Evolutionary conservation across 1,140 invertebrate genomes (phyloP).

Genomic region (Plectus sambesii): DNA sequence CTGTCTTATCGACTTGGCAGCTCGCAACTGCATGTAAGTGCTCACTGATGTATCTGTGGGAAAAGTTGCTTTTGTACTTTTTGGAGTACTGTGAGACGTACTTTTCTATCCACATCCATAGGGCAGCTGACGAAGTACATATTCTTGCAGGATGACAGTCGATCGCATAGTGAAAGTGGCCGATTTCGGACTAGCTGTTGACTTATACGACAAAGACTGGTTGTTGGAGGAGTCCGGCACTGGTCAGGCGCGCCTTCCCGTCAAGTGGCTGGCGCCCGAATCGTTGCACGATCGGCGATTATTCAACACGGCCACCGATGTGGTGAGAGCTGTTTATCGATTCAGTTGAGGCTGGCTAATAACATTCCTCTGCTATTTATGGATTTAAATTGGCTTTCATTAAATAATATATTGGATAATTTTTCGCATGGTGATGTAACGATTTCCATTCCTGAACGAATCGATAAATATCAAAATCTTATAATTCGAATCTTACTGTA

Average conservation of each 20-base stretch:
- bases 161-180: slow-evolving; percentile 40
- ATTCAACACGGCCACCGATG: slow-evolving; percentile 42
- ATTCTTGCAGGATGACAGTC: slow-evolving; percentile 38
- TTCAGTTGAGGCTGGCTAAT: too few relatives aligned
- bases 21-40: slow-evolving; percentile 64
- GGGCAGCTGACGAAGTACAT: slow-evolving; percentile 6
- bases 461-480: too few relatives aligned
- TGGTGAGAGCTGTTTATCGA: slow-evolving; percentile 47
- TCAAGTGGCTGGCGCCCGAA: slow-evolving; percentile 49
- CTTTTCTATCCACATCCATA: slow-evolving; percentile 13
- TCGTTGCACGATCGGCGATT: slow-evolving; percentile 38
- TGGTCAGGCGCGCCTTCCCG: slow-evolving; percentile 24
- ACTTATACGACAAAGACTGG: slow-evolving; percentile 42
- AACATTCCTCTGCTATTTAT: slow-evolving; percentile 8
- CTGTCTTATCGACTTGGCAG: slow-evolving; percentile 79
- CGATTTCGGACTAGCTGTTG: slow-evolving; percentile 44
- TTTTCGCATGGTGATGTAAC: neutral
- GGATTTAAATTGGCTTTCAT: neutral
- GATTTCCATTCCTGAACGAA: neutral
- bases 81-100: too few relatives aligned
- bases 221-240: slow-evolving; percentile 23
- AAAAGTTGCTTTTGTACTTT: too few relatives aligned
- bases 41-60: too few relatives aligned
- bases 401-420: slow-evolving; percentile 1
- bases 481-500: too few relatives aligned